These are phyloP conservation scores for Falco naumanni DNA, from an alignment of 2,797 vertebrate species.

Conservation along the genomic window DNA sequence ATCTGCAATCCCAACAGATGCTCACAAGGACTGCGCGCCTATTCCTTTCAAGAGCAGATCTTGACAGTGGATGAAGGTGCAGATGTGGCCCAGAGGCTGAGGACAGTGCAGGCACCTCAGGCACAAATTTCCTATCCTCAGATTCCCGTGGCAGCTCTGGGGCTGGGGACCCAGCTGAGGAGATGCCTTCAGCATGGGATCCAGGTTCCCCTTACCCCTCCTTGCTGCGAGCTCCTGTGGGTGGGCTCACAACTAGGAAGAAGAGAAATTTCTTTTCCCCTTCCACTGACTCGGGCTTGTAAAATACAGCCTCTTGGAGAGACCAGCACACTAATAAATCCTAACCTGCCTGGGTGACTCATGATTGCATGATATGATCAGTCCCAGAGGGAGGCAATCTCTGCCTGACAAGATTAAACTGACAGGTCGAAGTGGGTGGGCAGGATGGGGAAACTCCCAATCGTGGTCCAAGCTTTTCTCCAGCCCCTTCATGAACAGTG, in stretches of 20 bases:
- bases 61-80: rapidly evolving
- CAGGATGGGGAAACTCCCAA: neutral
- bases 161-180: neutral
- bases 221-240: neutral
- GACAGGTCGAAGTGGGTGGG: neutral
- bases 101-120: neutral
- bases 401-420: neutral
- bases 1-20: neutral
- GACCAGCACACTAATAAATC: neutral
- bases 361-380: neutral
- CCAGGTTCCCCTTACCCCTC: neutral
- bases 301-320: neutral
- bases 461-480: neutral
- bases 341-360: neutral
- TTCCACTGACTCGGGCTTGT: neutral
- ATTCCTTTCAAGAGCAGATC: neutral
- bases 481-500: neutral
- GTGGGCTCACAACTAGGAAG: neutral
- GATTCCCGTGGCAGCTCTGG: neutral
- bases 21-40: neutral
- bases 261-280: neutral
- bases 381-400: neutral
- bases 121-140: neutral
- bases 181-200: neutral
- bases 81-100: neutral